These are phyloP conservation scores for Agonopterix heracliana DNA, from an alignment of 2,888 invertebrate species.

Conservation along the genomic window DNA sequence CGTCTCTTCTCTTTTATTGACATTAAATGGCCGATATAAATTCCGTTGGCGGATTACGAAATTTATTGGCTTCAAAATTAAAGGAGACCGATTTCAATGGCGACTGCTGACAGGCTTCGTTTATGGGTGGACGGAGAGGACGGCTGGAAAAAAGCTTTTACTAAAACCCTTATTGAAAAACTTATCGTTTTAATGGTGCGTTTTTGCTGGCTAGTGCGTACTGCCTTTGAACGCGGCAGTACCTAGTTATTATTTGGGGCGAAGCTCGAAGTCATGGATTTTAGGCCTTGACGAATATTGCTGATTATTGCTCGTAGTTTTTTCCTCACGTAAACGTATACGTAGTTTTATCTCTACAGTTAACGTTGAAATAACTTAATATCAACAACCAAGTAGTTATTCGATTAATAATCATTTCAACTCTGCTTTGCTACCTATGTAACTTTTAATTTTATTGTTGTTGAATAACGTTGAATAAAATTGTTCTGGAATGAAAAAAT, in stretches of 20 bases:
- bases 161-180: constrained; percentile 48
- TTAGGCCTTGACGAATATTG: no score
- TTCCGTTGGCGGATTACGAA: constrained; percentile 71
- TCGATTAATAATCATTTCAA: no score
- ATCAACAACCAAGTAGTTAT: no score
- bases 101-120: constrained; percentile 59
- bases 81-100: constrained; percentile 74
- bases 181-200: constrained; percentile 42
- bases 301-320: no score
- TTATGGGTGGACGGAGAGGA: constrained; percentile 50
- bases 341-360: no score
- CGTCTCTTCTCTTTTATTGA: constrained; percentile 54
- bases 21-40: constrained; percentile 73
- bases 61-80: constrained; percentile 74
- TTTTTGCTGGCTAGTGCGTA: constrained; percentile 26
- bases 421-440: no score
- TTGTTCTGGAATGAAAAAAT: no score
- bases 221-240: neutral
- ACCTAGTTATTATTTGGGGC: neutral
- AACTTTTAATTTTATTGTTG: no score
- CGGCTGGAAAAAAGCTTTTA: constrained; percentile 37
- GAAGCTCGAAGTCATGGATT: neutral
- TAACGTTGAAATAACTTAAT: no score
- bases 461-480: no score
- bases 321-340: no score